Conservation (phyloP, 2,797 vertebrate genomes). For the Tamandua tetradactyla region DNA sequence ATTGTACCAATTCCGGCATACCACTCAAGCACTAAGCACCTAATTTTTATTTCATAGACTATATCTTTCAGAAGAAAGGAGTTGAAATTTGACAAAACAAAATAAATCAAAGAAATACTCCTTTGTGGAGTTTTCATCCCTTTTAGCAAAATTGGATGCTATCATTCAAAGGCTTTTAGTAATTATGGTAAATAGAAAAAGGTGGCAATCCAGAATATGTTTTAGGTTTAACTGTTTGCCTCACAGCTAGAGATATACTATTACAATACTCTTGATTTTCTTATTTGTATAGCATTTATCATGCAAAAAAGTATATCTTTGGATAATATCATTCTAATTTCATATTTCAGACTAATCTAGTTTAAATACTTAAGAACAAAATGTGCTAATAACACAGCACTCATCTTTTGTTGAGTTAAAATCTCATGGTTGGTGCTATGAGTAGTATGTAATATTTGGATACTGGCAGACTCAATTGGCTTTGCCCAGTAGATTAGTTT, state of each 20-base stretch:
- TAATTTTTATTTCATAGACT: constrained; percentile 23
- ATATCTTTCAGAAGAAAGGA: background rate
- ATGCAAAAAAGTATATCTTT: background rate
- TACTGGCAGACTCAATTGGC: background rate
- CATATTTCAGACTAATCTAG: background rate
- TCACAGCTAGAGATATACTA: background rate
- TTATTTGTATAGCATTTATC: background rate
- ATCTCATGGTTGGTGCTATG: background rate
- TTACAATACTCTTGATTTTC: background rate
- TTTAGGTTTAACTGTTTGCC: background rate
- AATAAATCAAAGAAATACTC: background rate
- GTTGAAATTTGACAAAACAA: constrained; percentile 29
- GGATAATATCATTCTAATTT: background rate
- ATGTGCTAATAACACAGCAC: background rate
- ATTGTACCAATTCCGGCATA: constrained; percentile 7
- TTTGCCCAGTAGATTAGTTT: background rate
- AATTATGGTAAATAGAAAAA: background rate
- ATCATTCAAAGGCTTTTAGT: background rate
- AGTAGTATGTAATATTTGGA: background rate
- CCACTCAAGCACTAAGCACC: background rate
- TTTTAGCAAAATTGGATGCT: background rate
- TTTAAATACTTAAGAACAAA: background rate
- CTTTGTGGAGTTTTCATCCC: background rate
- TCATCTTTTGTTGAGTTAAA: background rate
- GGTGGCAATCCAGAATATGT: background rate